Percentiles rank a stretch among this genome's conserved stretches.
These are phyloP conservation scores for Flexamia atlantica DNA, from an alignment of 2,888 invertebrate genomes.

Conservation along the genomic window DNA sequence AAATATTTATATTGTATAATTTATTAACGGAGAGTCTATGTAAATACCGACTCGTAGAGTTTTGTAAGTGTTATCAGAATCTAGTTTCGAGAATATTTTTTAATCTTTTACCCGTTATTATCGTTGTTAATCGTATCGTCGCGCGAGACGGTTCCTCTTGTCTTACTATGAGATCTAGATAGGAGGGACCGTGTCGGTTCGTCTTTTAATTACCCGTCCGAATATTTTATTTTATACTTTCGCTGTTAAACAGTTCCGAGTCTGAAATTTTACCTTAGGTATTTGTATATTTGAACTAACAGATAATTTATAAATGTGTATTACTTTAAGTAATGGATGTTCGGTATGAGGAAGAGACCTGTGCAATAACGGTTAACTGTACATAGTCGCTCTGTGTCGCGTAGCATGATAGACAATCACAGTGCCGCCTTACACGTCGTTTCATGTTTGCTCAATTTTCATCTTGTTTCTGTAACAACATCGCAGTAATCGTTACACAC, in stretches of 20 bases:
- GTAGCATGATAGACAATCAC: conserved; percentile 51
- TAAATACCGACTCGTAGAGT: conserved; percentile 52
- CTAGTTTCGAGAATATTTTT: conserved; percentile 52
- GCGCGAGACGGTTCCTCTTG: conserved; percentile 14
- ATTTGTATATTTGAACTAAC: conserved; percentile 48
- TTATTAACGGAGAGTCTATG: conserved; percentile 54
- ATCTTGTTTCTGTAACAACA: conserved; percentile 22
- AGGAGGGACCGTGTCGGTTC: conserved; percentile 7
- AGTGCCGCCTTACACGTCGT: conserved; percentile 52
- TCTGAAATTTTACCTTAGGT: conserved; percentile 57
- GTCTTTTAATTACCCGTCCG: conserved; percentile 54
- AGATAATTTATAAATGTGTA: conserved; percentile 50
- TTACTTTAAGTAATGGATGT: conserved; percentile 41
- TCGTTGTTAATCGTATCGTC: conserved; percentile 52
- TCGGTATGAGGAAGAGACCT: conserved; percentile 8
- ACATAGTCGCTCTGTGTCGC: conserved; percentile 25
- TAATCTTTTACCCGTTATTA: conserved; percentile 51
- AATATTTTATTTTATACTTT: conserved; percentile 56
- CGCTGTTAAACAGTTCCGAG: conserved; percentile 48
- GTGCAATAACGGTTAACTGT: conserved; percentile 43
- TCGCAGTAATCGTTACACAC: neutral
- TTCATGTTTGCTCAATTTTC: conserved; percentile 58
- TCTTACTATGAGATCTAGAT: conserved; percentile 5
- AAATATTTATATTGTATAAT: conserved; percentile 55
- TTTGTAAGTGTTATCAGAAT: conserved; percentile 32